These are phyloP conservation scores for Sminthurinus aureus DNA, from an alignment of 2,888 invertebrate genomes.

Conservation along the genomic window DNA sequence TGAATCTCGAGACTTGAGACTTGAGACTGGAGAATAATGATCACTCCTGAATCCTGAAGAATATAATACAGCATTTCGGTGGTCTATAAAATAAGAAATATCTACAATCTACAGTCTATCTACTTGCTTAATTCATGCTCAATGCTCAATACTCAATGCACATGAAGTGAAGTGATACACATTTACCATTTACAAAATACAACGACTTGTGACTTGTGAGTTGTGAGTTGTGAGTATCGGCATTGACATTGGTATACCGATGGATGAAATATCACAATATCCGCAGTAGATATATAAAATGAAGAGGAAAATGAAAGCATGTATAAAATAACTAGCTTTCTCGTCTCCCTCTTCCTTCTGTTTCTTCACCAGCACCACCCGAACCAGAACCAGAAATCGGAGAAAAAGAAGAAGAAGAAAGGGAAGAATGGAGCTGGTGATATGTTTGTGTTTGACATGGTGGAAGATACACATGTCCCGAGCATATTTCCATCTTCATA, in stretches of 20 bases:
- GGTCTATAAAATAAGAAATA: neutral
- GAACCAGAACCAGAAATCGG: neutral
- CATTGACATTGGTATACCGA: too few relatives aligned
- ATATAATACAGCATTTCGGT: slow-evolving; percentile 3
- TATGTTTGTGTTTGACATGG: slow-evolving; percentile 57
- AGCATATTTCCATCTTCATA: slow-evolving; percentile 58
- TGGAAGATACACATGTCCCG: slow-evolving; percentile 57
- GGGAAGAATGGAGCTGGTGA: slow-evolving; percentile 36
- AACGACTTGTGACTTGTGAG: too few relatives aligned
- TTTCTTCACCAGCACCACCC: neutral
- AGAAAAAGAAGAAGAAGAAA: neutral
- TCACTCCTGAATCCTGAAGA: slow-evolving; percentile 1
- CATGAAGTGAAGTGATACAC: too few relatives aligned
- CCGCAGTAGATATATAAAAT: neutral
- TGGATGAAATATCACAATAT: neutral
- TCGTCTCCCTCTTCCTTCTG: slow-evolving; percentile 9
- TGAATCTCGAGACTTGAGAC: too few relatives aligned
- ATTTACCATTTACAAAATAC: neutral
- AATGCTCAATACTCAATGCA: too few relatives aligned
- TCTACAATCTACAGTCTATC: too few relatives aligned
- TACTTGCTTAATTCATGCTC: too few relatives aligned
- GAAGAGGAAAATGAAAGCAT: neutral
- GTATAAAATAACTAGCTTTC: neutral
- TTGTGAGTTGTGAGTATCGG: too few relatives aligned
- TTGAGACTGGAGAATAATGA: slow-evolving; percentile 42